Evolutionary conservation across 2,888 invertebrate species (phyloP), one percentile per base, ranked within the genome.

Genomic region (Neoaliturus tenellus): DNA sequence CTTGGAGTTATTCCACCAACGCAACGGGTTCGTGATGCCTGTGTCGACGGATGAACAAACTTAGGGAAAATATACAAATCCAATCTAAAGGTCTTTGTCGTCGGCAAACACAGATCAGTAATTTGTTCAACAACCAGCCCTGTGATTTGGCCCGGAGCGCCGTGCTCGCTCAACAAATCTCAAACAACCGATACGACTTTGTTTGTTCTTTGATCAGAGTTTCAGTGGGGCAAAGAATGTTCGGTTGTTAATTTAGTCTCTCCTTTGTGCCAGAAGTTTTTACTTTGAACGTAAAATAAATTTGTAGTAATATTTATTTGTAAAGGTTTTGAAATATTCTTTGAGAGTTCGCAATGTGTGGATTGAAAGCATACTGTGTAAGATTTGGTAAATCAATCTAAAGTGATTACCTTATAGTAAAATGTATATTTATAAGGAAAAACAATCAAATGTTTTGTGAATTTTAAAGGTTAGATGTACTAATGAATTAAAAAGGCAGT

Each of bases 71-170:
- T 28, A 62, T 62, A 62, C 62, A 62, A 62, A 62, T 62, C 62
- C 62, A 62, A 62, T 62, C 62, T 62, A 75, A n/a, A 41, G 28
- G 73, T 75, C 73, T 75, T 75, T 75, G 73, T 75, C 73, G 73
- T 44, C 73, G 23, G 23, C 44, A 75, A 75, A 75, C 73, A 75
- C 44, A 28, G 73, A 75, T 75, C 44, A 44, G 73, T 44, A 75
- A 75, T 75, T 44, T 75, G 73, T 75, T 75, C 62, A 28, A 62
- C 62, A 62, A 28, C 25, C 62, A 31, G 14, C 62, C 31, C 14
- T 12, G 8, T 8, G 39, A 6, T 8, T 6, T 39, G 6, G 39
- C 39, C 39, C n/a, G n/a, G n/a, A 39, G 39, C 39, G 28, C 5
- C 31, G 5, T 28, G 62, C 62, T 17, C 28, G 10, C 4, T 28